These are phyloP conservation scores for Phyllotreta cruciferae DNA, from an alignment of 2,888 invertebrate species.

Conservation along the genomic window DNA sequence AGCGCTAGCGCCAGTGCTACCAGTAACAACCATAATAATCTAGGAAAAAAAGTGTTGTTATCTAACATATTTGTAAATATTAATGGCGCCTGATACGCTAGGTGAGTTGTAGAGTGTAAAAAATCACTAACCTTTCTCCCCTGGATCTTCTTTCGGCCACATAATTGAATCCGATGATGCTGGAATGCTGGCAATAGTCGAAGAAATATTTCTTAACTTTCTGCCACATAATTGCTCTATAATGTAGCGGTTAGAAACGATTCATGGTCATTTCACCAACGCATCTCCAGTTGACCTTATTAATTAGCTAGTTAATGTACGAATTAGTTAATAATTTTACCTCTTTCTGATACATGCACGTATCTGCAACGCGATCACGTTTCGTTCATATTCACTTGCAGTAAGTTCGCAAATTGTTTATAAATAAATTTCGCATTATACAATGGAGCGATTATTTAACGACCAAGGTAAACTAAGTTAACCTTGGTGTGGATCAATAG, in stretches of 20 bases:
- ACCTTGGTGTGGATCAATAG: too few species aligned
- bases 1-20: slow-evolving; percentile 23
- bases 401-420: too few species aligned
- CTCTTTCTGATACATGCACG: too few species aligned
- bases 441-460: too few species aligned
- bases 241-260: slow-evolving; percentile 67
- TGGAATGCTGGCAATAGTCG: slow-evolving; percentile 21
- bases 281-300: slow-evolving; percentile 68
- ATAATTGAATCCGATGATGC: slow-evolving; percentile 26
- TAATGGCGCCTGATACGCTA: too few species aligned
- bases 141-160: slow-evolving; percentile 17
- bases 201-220: slow-evolving; percentile 66
- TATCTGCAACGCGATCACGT: too few species aligned
- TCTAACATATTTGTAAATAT: too few species aligned
- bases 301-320: too few species aligned
- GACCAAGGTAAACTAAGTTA: too few species aligned
- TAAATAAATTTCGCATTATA: too few species aligned
- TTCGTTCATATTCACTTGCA: too few species aligned
- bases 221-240: slow-evolving; percentile 49
- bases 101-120: background rate
- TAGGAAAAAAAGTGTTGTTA: slow-evolving; percentile 9
- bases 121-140: slow-evolving; percentile 18
- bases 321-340: too few species aligned
- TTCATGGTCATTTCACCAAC: slow-evolving; percentile 68
- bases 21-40: slow-evolving; percentile 27